These are phyloP conservation scores for Scolopax bukidnonensis DNA, from an alignment of 2,797 vertebrate species.

Conservation along the genomic window DNA sequence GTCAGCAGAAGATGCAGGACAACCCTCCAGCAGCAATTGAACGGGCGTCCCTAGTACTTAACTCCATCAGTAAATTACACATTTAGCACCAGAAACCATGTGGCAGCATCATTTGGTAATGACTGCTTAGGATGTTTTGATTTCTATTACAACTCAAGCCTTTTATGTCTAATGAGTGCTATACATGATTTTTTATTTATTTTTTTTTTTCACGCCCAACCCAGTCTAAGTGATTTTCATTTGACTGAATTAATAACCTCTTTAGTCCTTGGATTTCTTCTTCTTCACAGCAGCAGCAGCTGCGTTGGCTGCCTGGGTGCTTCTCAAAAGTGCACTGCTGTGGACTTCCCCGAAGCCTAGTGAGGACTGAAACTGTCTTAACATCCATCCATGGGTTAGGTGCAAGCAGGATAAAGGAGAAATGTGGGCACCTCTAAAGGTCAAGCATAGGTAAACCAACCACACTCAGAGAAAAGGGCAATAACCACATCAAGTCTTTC, in stretches of 20 bases:
- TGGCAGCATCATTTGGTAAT: conserved; percentile 46
- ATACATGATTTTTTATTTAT: not conserved
- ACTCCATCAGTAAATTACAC: conserved; percentile 2
- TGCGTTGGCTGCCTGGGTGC: conserved; percentile 1
- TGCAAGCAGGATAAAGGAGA: not conserved
- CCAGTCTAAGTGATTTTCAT: conserved; percentile 7
- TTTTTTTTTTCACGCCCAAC: not conserved
- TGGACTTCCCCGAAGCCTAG: not conserved
- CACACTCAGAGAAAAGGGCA: not conserved
- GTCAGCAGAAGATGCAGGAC: not conserved
- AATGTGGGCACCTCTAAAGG: not conserved
- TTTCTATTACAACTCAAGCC: conserved; percentile 5
- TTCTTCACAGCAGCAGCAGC: not conserved
- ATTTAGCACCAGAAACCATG: conserved; percentile 5
- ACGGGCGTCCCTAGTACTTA: not conserved
- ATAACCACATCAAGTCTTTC: not conserved
- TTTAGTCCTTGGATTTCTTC: conserved; percentile 24
- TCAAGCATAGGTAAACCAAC: not conserved
- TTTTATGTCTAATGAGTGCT: conserved; percentile 45
- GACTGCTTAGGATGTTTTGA: conserved; percentile 37
- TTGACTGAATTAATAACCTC: conserved; percentile 35
- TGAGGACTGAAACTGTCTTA: not conserved
- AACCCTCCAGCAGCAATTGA: not conserved
- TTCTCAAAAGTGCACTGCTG: not conserved
- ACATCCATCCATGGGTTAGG: not conserved